Conservation (phyloP, 2,113 vertebrate genomes). For the Gracilinanus agilis region DNA sequence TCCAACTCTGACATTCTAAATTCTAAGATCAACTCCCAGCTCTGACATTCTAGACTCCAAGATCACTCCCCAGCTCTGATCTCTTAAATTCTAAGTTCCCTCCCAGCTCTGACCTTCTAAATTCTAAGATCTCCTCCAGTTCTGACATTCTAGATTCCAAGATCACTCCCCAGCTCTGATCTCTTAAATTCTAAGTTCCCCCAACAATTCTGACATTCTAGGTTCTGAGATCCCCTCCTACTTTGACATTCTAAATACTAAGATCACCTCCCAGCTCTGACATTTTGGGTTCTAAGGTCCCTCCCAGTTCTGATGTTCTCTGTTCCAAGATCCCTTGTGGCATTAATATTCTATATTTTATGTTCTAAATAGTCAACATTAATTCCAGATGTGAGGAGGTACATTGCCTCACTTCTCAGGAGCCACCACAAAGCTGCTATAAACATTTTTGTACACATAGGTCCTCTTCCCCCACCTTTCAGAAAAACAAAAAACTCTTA, state of each 20-base stretch:
- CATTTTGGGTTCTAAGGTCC: background rate
- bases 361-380: no score
- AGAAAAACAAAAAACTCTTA: no score
- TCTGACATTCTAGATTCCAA: background rate
- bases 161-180: background rate
- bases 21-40: background rate
- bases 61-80: background rate
- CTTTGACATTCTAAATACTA: background rate
- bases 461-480: background rate
- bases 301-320: background rate
- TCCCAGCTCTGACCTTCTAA: background rate
- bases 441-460: background rate
- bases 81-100: background rate
- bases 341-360: no score
- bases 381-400: background rate
- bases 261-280: no score
- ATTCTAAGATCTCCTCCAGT: no score
- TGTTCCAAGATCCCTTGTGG: no score
- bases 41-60: background rate
- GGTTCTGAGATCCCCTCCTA: background rate
- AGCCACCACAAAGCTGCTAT: background rate
- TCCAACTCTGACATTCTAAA: background rate
- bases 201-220: background rate
- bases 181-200: background rate
- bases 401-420: background rate